Evolutionary conservation across 2,797 vertebrate species (phyloP).

Genomic region (Toxotes lorentzi): DNA sequence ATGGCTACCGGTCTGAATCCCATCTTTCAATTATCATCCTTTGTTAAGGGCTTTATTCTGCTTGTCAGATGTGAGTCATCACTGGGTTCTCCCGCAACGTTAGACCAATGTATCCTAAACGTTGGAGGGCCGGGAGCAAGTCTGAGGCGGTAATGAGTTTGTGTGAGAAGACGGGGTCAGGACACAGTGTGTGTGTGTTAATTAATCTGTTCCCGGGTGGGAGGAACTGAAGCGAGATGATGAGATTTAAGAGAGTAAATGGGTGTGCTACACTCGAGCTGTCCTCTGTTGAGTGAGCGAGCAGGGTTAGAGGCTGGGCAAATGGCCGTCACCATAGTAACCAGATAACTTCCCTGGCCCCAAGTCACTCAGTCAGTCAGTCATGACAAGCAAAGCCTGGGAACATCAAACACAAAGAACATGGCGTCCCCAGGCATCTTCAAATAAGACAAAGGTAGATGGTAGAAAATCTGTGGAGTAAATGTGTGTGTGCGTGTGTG

Average conservation of each 20-base stretch:
- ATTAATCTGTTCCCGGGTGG: slow-evolving; percentile 88
- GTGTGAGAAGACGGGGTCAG: slow-evolving; percentile 86
- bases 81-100: slow-evolving; percentile 81
- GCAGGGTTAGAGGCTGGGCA: slow-evolving; percentile 84
- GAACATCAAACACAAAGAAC: slow-evolving; percentile 84
- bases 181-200: slow-evolving; percentile 87
- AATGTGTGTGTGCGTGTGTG: slow-evolving; percentile 28
- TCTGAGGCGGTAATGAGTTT: slow-evolving; percentile 87
- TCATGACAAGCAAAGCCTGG: slow-evolving; percentile 80
- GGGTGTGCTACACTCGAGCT: slow-evolving; percentile 85
- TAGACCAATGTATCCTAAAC: slow-evolving; percentile 83
- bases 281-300: slow-evolving; percentile 84
- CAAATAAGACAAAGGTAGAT: slow-evolving; percentile 74
- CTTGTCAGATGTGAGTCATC: slow-evolving; percentile 85
- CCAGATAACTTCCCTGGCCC: slow-evolving; percentile 81
- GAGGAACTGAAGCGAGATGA: slow-evolving; percentile 88
- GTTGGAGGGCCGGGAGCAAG: slow-evolving; percentile 82
- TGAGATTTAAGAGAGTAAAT: slow-evolving; percentile 89
- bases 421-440: slow-evolving; percentile 72
- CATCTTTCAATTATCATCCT: slow-evolving; percentile 86
- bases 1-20: slow-evolving; percentile 78
- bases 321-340: slow-evolving; percentile 85
- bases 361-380: slow-evolving; percentile 82
- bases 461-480: slow-evolving; percentile 31
- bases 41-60: slow-evolving; percentile 85